Conservation (phyloP, 1,140 invertebrate genomes). For the Lucilia sericata region DNA sequence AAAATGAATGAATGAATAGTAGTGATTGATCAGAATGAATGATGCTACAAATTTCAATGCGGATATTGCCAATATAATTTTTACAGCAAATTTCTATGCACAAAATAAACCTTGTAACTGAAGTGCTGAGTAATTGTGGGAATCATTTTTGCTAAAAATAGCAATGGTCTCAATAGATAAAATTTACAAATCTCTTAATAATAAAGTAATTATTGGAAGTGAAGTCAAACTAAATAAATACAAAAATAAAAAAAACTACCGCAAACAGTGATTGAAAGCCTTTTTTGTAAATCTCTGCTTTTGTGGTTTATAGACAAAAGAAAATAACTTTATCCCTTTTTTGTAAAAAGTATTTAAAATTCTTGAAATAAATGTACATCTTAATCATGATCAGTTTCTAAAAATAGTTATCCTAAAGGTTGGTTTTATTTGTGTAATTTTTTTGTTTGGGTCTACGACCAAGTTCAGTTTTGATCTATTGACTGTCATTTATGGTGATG, state of each 20-base stretch:
- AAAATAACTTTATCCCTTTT: constrained; percentile 17
- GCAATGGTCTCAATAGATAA: not conserved
- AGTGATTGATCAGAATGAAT: not conserved
- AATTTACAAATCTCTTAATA: not conserved
- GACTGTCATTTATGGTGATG: constrained; percentile 23
- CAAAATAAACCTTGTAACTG: not conserved
- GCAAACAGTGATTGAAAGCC: not conserved
- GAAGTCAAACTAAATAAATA: not conserved
- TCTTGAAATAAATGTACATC: constrained; percentile 15
- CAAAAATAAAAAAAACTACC: not conserved
- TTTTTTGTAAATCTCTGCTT: not conserved
- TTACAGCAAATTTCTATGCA: not conserved
- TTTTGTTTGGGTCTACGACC: not conserved
- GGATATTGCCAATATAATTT: not conserved
- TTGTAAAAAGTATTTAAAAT: not conserved
- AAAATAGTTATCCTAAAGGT: not conserved
- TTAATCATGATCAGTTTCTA: constrained; percentile 16
- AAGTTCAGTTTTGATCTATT: constrained; percentile 25
- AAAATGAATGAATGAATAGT: not conserved
- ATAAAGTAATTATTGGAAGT: constrained; percentile 9
- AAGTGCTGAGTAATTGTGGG: not conserved
- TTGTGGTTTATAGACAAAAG: not conserved
- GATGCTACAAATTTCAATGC: not conserved
- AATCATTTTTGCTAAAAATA: constrained; percentile 4
- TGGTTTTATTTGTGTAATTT: not conserved